Base-by-base conservation (phyloP, 2,888 invertebrate genomes). In the Cosmopolites sordidus region DNA sequence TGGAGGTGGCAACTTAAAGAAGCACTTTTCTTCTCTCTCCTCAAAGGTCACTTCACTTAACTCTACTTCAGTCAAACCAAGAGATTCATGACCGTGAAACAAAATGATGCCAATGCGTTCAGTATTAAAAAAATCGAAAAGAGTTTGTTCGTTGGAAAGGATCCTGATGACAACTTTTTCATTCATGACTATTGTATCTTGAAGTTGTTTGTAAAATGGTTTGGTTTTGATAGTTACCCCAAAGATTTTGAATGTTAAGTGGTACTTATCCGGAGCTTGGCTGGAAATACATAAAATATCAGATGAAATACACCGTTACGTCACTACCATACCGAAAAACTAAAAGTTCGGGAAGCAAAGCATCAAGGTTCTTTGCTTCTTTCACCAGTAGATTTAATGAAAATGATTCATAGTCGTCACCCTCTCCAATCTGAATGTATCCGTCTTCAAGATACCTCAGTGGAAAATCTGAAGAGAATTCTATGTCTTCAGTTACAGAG, bases 371-470 rank as follows among this genome's bases (percentile, higher is more conserved):
- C 51, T 77, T 76, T 0, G 79, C 78, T 6, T 75, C 73, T 16
- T 78, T 78, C 15, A 83, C 77, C 22, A 78, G 73, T 18, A 85
- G 74, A 58, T 76, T 79, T 2, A 85, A 71, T 0, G 80, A 62
- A 66, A 81, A 84, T 37, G 75, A 64, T 9, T 78, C 71, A 27
- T 33, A 57, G 6, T 60, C 50, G 1, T 69, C 72, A 8, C 59
- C 58, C 0, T 75, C 76, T 0, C 82, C 82, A 27, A 82, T 73
- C 58, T 79, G 77, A 48, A 82, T 80, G 45, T 77, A 76, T 0
- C 81, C 81, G 52, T 81, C 79, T 52, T 77, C 77, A 1, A 79
- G 58, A 49, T 79, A 68, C 44, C 71, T 73, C 0, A 81, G 75
- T 8, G 76, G 73, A 1, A 57, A 60, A 1, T 29, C 39, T 1